Evolutionary conservation across 2,113 vertebrate genomes (phyloP), one percentile per base, ranked within the genome.

Genomic region (Elephas maximus): DNA sequence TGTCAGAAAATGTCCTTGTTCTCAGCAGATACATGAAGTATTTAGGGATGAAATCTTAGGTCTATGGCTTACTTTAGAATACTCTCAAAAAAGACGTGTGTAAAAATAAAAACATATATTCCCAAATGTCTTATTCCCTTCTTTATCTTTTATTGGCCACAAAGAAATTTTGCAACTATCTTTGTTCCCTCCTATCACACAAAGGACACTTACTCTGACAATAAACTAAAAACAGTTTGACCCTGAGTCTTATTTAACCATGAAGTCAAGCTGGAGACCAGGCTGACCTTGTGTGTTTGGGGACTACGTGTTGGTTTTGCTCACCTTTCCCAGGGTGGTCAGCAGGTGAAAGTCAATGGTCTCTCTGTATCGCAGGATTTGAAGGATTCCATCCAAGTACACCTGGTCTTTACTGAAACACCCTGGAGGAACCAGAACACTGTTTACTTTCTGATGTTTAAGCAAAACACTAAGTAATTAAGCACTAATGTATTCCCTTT

Each of bases 361-460:
- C 37, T 99, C 98, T 95, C 99, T 99, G 96, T 99, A 98, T 67
- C 99, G 99, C 37, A 99, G 98, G 96, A 99, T 99, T 97, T 98
- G 99, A 94, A 99, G 98, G 97, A 99, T 99, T 51, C 99, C 99
- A 37, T 99, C 99, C 97, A 99, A 96, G 95, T 99, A 99, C 5
- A 99, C 99, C 96, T 99, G 99, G 97, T 99, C 99, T 98, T 99
- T 99, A 98, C 99, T 99, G 99, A 99, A 99, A 97, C 99, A 99
- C 5, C 99, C 99, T 99, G 95, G 51, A 97, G 92, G 69, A 97
- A 92, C 2, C 69, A 97, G 48, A 98, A 60, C 0, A 82, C 17
- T 17, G 14, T 7, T 93, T 23, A 83, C 37, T 86, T 92, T 57
- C 53, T 6, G 37, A 4, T 45, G 41, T 62, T 0, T 28, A 30